Conservation (phyloP, 2,113 vertebrate genomes). For the Misgurnus mizolepis region DNA sequence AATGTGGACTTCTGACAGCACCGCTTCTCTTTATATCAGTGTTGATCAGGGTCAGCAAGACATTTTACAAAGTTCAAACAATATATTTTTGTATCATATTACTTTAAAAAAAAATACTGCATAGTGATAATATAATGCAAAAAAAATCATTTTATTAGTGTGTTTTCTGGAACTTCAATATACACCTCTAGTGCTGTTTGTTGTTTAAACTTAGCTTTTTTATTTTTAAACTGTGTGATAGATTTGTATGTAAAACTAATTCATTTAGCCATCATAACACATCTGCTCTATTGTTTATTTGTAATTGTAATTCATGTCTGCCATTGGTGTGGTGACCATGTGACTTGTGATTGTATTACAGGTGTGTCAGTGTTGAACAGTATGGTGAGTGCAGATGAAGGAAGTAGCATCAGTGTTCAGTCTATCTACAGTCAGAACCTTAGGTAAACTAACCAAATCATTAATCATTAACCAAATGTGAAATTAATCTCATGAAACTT, state of each 20-base stretch:
- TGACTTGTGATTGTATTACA: constrained; percentile 36
- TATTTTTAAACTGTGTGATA: too few species aligned
- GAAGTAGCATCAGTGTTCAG: constrained; percentile 60
- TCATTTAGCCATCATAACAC: too few species aligned
- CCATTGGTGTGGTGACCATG: not conserved
- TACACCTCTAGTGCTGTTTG: too few species aligned
- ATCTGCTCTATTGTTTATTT: not conserved
- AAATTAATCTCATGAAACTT: not conserved
- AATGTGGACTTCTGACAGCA: constrained; percentile 61
- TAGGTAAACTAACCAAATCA: constrained; percentile 59
- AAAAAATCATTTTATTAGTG: too few species aligned
- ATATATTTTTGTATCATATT: too few species aligned
- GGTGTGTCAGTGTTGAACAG: constrained; percentile 62
- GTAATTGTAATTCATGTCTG: not conserved
- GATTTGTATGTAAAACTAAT: too few species aligned
- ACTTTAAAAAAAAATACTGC: too few species aligned
- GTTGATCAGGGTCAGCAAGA: constrained; percentile 70
- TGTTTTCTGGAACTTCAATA: too few species aligned
- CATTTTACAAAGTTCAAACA: too few species aligned
- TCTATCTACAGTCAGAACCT: constrained; percentile 72
- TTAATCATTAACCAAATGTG: not conserved
- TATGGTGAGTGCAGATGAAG: constrained; percentile 66
- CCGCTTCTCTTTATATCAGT: constrained; percentile 60
- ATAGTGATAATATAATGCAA: too few species aligned
- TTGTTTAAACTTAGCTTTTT: too few species aligned